Evolutionary conservation across 2,113 vertebrate species (phyloP), one percentile per base, ranked within the genome.

Genomic region (Chlamydotis undulata): DNA sequence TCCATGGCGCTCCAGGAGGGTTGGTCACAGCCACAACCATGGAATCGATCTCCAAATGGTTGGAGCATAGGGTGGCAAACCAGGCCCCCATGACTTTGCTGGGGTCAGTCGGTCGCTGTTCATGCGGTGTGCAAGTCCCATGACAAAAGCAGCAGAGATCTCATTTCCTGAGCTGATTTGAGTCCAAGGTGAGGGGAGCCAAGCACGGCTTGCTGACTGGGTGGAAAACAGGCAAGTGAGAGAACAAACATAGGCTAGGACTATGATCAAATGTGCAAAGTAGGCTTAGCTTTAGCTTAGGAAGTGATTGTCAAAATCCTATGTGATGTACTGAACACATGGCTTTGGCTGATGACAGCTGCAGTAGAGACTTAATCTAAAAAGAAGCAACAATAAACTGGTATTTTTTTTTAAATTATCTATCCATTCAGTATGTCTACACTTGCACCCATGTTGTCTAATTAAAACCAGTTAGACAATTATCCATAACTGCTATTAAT

Each of bases 1-100:
- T 24, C 0, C 1, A 3, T 0, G 0, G 15, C 16, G 31, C 8
- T 10, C 18, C n/a, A 17, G 5, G 18, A 23, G 18, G 3, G 7
- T 6, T 14, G 2, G 4, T 52, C 50, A 45, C 35, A 35, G 45
- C 49, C 26, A 52, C 25, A 35, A 18, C n/a, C 47, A 45, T 0
- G 1, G 37, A 5, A 15, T 22, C 8, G 1, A 57, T 35, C 37
- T 23, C 26, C 7, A 12, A 31, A 39, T 29, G 12, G n/a, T 2
- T 88, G 64, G n/a, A 55, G 45, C 14, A 8, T 2, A 45, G 9
- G 16, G 56, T 23, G 16, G 35, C 19, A 57, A 85, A 33, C 26
- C 56, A 41, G 41, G 9, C 9, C 18, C 25, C 8, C 39, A 12
- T 1, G 0, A n/a, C 65, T 78, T 67, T 49, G 55, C 33, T 29